Base-by-base conservation (phyloP, 1,140 invertebrate species). In the Panagrolaimus sp. region DNA sequence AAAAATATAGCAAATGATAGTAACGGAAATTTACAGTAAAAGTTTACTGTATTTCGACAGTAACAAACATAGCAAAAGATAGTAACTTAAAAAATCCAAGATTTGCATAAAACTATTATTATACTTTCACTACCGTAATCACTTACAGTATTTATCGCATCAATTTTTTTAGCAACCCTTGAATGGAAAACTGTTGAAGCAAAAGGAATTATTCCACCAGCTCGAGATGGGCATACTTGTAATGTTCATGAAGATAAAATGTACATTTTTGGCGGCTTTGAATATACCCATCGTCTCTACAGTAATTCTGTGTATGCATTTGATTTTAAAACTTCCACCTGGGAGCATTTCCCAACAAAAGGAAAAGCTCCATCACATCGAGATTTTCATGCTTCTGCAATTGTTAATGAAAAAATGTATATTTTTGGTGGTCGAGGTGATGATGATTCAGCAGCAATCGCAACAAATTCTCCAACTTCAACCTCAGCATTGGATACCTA, bases 171-270 rank as follows among this genome's bases (percentile, higher is more conserved):
- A 87, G 88, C 85, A 75, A 88, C 85, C 43, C 84, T 87, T 21
- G 86, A 84, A 71, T 93, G 91, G 92, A 88, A 84, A 43, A 85
- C 84, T 44, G 89, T 90, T 10, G 43, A 78, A 71, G 88, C 89
- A 0, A 84, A 84, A 6, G 91, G 91, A 0, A 83, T 83, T 14
- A 84, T 89, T 55, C 92, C 93, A 0, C 88, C 88, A 66, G 88
- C 91, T 0, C 86, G 91, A 76, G 93, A 95, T 86, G 93, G 93
- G 0, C 93, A 95, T 84, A 90, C 91, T 15, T 91, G 92, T 3
- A 91, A 91, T 83, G 85, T 94, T 9, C 89, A 91, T 69, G 86
- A 87, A 69, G 86, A 91, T 77, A 88, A 88, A 75, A 94, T 95
- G 92, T 92, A 89, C 78, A 89, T 94, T 67, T 94, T 93, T 86